Conservation (phyloP, 1,140 invertebrate species). For the Aleiodes sp. region DNA sequence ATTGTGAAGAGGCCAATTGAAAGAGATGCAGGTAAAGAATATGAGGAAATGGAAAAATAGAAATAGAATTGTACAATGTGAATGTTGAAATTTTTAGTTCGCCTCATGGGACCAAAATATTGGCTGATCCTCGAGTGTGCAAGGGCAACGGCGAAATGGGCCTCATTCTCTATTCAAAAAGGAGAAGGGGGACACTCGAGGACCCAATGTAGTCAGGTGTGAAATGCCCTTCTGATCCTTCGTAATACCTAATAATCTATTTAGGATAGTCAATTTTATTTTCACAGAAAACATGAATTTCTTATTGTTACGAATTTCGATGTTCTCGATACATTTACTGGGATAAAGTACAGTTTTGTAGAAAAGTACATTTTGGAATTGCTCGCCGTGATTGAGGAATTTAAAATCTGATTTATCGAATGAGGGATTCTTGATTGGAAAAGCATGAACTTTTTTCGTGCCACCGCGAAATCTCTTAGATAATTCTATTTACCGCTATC, state of each 20-base stretch:
- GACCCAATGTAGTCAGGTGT: not conserved
- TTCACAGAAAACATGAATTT: conserved; percentile 19
- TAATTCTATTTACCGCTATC: too few species aligned
- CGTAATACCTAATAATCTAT: conserved; percentile 32
- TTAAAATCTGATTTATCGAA: too few species aligned
- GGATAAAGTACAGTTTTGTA: too few species aligned
- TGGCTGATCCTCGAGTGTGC: not conserved
- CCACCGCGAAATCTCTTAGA: too few species aligned
- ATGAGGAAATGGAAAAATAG: not conserved
- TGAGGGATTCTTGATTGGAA: too few species aligned
- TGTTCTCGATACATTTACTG: too few species aligned
- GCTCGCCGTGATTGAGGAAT: too few species aligned
- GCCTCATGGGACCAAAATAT: conserved; percentile 2
- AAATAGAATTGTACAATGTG: not conserved
- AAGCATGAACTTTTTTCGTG: too few species aligned
- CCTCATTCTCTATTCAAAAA: not conserved
- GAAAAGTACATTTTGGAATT: too few species aligned
- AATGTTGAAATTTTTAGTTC: not conserved
- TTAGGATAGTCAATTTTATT: conserved; percentile 23
- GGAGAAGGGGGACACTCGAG: not conserved
- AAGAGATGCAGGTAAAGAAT: not conserved
- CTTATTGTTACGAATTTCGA: not conserved
- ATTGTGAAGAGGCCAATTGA: too few species aligned
- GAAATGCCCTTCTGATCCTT: not conserved
- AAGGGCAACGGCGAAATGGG: not conserved